Conservation (phyloP, 1,140 invertebrate genomes). For the Drosophila arizonae region DNA sequence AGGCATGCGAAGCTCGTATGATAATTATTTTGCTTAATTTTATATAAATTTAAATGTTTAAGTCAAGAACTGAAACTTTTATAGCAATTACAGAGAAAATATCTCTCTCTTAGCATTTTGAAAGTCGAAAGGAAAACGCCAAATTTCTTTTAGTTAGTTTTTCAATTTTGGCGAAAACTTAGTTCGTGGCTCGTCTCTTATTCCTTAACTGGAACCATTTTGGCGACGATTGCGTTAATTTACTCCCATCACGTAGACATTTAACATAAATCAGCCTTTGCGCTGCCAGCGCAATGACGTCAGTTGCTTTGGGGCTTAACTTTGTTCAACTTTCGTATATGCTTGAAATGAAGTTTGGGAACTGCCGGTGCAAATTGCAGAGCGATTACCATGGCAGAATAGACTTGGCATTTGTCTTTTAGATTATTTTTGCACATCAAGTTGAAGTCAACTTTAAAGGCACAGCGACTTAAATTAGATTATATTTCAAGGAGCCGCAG, state of each 20-base stretch:
- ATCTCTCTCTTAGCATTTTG: too few species aligned
- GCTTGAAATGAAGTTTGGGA: neutral
- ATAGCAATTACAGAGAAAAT: too few species aligned
- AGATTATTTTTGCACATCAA: neutral
- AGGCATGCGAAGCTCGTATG: neutral
- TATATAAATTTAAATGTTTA: too few species aligned
- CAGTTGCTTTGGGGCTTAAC: neutral
- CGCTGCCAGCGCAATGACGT: neutral
- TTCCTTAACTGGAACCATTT: neutral
- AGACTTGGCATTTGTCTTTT: neutral
- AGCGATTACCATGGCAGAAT: neutral
- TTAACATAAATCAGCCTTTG: constrained; percentile 2
- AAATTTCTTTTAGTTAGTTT: constrained; percentile 1
- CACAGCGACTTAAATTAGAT: neutral
- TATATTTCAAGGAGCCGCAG: neutral
- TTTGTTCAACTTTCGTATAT: constrained; percentile 8
- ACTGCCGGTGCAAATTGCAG: constrained; percentile 1
- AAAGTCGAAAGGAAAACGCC: neutral
- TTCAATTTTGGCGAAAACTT: neutral
- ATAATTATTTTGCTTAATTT: too few species aligned
- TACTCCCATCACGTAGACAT: neutral
- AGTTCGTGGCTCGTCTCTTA: neutral
- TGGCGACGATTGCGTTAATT: neutral
- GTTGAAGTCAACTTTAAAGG: too few species aligned
- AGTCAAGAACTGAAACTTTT: too few species aligned